phyloP scores from a whole-genome alignment of 2,797 vertebrate genomes.

The Lepilemur septentrionalis region DNA sequence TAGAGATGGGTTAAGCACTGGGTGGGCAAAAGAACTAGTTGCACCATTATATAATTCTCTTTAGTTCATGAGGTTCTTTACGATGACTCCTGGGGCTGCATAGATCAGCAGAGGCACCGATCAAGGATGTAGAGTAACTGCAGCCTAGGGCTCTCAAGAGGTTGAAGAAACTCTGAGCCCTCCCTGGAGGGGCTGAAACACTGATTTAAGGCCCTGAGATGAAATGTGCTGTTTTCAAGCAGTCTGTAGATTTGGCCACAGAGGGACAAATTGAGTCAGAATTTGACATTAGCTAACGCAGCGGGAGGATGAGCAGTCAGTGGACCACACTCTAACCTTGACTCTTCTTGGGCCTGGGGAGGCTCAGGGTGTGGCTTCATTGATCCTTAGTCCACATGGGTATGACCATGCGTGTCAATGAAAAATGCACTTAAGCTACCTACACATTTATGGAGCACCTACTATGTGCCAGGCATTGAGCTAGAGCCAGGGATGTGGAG shows the following conservation, averaged over 20 bases:
- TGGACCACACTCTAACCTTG: neutral
- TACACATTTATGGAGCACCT: neutral
- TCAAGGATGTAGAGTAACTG: neutral
- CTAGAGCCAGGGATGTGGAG: neutral
- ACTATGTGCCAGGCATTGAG: neutral
- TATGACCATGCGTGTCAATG: neutral
- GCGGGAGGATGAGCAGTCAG: neutral
- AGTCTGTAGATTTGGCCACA: neutral
- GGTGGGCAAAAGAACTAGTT: neutral
- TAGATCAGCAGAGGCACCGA: neutral
- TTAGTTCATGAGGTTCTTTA: neutral
- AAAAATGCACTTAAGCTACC: neutral
- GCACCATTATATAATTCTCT: neutral
- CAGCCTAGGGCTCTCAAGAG: neutral
- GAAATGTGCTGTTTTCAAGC: neutral
- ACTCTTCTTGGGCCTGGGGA: neutral
- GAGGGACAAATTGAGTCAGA: neutral
- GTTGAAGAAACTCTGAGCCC: neutral
- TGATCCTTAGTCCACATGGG: neutral
- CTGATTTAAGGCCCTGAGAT: neutral
- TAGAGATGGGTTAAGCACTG: neutral
- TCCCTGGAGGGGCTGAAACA: neutral
- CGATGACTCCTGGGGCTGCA: neutral
- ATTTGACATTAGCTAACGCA: neutral
- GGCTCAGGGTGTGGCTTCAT: neutral